Percentiles rank a stretch among this genome's conserved stretches.
These are phyloP conservation scores for Bolinopsis microptera DNA, from an alignment of 37 sponge, comb jelly and placozoan genomes.

Conservation along the genomic window DNA sequence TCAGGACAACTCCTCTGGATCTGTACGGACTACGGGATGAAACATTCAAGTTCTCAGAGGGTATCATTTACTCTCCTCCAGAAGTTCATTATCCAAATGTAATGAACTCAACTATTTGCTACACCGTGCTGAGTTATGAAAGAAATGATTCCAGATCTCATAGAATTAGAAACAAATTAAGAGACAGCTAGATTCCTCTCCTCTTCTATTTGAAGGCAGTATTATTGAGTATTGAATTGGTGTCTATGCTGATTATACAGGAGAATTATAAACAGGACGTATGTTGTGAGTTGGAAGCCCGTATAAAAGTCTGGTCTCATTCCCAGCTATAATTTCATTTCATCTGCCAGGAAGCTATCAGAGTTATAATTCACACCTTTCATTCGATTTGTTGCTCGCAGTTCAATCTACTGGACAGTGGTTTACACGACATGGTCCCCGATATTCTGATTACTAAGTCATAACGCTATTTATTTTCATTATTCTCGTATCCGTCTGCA, in stretches of 20 bases:
- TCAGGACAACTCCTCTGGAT: too few relatives aligned
- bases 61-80: too few relatives aligned
- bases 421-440: neutral
- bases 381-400: neutral
- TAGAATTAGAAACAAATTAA: neutral
- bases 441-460: too few relatives aligned
- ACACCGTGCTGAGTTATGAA: too few relatives aligned
- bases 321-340: neutral
- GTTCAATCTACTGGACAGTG: neutral
- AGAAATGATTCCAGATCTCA: neutral
- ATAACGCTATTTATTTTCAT: neutral
- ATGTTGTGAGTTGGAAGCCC: neutral
- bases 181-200: neutral
- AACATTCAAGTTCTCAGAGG: too few relatives aligned
- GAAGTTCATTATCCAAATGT: too few relatives aligned
- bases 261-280: neutral
- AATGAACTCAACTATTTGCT: too few relatives aligned
- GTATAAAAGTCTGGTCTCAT: neutral
- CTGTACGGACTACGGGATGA: too few relatives aligned
- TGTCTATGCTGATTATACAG: neutral
- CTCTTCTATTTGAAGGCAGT: neutral
- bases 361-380: neutral
- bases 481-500: neutral
- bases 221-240: slow-evolving; percentile 7
- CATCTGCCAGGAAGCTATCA: neutral